These are phyloP conservation scores for Lasioglossum figueresi DNA, from an alignment of 2,888 invertebrate genomes.

Conservation along the genomic window DNA sequence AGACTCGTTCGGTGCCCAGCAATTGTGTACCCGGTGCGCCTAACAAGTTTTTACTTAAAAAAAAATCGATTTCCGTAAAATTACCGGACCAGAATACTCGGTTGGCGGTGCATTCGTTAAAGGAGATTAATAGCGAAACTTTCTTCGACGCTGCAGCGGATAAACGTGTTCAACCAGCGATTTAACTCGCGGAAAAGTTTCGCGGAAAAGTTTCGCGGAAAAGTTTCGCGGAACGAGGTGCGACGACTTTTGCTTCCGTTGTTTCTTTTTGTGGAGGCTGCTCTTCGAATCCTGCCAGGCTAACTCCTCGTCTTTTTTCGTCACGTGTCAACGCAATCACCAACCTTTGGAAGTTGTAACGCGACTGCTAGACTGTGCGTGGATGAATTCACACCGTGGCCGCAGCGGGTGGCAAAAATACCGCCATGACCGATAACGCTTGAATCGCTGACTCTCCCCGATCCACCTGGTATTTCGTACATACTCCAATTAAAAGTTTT, in stretches of 20 bases:
- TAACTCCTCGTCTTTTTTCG: background rate
- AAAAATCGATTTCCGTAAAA: background rate
- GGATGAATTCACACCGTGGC: background rate
- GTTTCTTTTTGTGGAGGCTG: background rate
- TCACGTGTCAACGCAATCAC: slow-evolving; percentile 35
- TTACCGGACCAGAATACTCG: background rate
- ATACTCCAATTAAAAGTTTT: slow-evolving; percentile 63
- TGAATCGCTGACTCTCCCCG: background rate
- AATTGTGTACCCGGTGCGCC: no score
- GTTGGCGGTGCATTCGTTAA: background rate
- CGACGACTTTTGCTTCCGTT: background rate
- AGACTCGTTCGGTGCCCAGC: no score
- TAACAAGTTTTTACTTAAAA: background rate
- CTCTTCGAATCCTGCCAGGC: background rate
- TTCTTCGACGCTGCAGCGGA: background rate
- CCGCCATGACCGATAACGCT: slow-evolving; percentile 16
- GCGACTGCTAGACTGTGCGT: background rate
- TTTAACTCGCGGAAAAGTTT: slow-evolving; percentile 4
- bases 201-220: background rate
- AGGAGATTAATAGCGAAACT: background rate
- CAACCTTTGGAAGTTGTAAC: background rate
- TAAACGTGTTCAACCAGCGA: background rate
- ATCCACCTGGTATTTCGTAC: slow-evolving; percentile 17
- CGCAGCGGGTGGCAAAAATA: slow-evolving; percentile 39
- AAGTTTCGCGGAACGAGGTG: background rate